Evolutionary conservation across 2,113 vertebrate genomes (phyloP), one percentile per base, ranked within the genome.

Genomic region (Python bivittatus): DNA sequence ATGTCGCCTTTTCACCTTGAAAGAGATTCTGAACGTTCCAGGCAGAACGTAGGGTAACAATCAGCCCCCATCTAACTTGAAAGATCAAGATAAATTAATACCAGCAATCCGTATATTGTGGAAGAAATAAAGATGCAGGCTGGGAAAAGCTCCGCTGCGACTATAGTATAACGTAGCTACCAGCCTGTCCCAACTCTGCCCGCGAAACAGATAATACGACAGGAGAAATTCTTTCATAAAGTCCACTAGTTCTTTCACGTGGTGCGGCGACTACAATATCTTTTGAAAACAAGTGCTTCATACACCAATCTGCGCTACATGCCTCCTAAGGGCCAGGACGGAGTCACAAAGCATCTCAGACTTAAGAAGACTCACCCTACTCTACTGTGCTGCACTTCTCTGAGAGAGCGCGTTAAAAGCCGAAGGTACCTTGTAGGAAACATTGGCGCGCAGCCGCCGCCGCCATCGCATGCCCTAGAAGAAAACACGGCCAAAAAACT

Each of bases 331-430:
- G 72, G 33, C 33, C 72, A 42, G 33, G 72, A 79, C 72, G 72
- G 72, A 17, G 12, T 53, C 25, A 38, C 20, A 79, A 23, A 38
- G n/a, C 52, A 72, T n/a, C 44, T 22, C 12, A 38, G 44, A n/a
- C 20, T 54, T 54, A 72, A 53, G 20, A 22, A 54, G 7, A 92
- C 91, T 92, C 91, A 92, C 91, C 91, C 86, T 12, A 83, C 42
- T 42, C 11, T 58, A 72, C 29, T 38, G 54, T 17, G 6, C 3
- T 17, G 68, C 22, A 38, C 42, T 84, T 84, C 58, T 44, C 27
- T 33, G 27, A 88, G 1, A 48, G 6, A 25, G 68, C 68, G 54
- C 29, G 29, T 92, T 15, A 92, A 48, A 8, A 60, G 44, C 22
- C 22, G 53, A 29, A 87, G 91, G 85, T 52, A 88, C 53, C 84